A percentile compares a stretch with the other conserved stretches of the same genome.
phyloP scores from a whole-genome alignment of 2,113 vertebrate species.

The Chionodraco myersi region DNA sequence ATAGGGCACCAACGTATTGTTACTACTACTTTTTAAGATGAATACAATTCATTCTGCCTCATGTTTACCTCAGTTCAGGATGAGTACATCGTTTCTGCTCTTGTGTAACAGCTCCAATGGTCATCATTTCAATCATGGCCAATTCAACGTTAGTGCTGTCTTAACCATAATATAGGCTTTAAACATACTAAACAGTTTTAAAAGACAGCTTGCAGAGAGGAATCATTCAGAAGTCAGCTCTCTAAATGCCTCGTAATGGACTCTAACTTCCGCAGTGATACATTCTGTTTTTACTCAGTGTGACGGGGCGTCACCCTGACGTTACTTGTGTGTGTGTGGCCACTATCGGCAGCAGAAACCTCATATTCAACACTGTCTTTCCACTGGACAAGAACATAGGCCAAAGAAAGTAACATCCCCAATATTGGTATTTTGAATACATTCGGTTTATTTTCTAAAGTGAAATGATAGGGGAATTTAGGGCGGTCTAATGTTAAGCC shows the following conservation, averaged over 20 bases:
- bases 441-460: constrained; percentile 38
- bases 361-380: constrained; percentile 17
- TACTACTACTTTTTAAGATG: neutral
- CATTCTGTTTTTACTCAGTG: constrained; percentile 61
- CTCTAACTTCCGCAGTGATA: constrained; percentile 85
- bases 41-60: neutral
- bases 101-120: neutral
- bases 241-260: constrained; percentile 66
- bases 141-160: neutral
- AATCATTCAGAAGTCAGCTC: constrained; percentile 24
- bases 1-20: neutral
- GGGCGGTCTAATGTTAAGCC: neutral
- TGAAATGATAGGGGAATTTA: neutral
- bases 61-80: neutral
- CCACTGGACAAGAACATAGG: neutral
- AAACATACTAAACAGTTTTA: neutral
- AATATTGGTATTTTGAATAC: neutral
- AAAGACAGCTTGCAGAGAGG: neutral
- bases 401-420: neutral
- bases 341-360: constrained; percentile 47
- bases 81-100: neutral
- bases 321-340: constrained; percentile 52
- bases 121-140: neutral
- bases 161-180: neutral
- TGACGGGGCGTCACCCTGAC: constrained; percentile 84